Evolutionary conservation across 2,113 vertebrate species (phyloP).

Genomic region (Dromiciops gliroides): DNA sequence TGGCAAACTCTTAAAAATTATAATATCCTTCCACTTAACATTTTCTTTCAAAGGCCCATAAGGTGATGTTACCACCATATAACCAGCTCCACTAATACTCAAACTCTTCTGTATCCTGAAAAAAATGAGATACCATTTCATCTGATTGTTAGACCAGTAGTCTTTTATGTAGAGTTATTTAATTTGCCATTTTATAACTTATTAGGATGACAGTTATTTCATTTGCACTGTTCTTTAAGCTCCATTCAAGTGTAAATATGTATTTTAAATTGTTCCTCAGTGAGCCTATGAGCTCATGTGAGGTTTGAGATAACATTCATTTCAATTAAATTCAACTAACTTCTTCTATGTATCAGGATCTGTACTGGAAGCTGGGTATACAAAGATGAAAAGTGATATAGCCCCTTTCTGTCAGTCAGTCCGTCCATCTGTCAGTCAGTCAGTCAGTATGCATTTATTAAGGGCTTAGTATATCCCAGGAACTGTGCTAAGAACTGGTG

Average conservation of each 20-base stretch:
- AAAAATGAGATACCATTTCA: background rate
- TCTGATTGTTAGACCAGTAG: background rate
- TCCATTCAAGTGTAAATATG: background rate
- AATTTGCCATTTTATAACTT: background rate
- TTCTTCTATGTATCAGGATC: background rate
- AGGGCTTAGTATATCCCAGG: background rate
- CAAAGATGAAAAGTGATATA: background rate
- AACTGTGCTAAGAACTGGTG: background rate
- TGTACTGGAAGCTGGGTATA: background rate
- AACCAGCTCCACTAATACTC: background rate
- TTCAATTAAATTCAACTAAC: background rate
- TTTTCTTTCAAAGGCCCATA: background rate
- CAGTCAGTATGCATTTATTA: background rate
- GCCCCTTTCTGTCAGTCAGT: background rate
- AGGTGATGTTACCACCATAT: background rate
- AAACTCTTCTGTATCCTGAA: background rate
- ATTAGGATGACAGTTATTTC: background rate
- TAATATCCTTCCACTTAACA: background rate
- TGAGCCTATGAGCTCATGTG: background rate
- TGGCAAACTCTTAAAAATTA: background rate
- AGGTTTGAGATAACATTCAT: background rate
- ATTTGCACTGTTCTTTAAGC: background rate
- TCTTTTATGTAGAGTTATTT: constrained; percentile 14
- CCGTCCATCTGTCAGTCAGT: no score
- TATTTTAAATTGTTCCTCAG: background rate